phyloP scores from a whole-genome alignment of 2,797 vertebrate genomes.

The Notolepis coatsorum region DNA sequence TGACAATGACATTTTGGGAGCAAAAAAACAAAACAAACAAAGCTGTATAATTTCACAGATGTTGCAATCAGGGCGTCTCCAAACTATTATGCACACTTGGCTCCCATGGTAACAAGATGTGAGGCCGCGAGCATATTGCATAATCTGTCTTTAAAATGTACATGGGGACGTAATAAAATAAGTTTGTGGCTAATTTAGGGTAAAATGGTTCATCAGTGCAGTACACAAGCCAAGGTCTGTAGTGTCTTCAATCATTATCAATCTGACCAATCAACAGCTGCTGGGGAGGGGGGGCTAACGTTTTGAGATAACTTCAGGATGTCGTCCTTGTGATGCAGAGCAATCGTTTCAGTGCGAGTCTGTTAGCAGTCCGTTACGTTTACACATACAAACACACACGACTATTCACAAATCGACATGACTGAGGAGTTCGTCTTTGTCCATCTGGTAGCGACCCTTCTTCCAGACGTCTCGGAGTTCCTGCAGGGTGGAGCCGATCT shows the following conservation, averaged over 20 bases:
- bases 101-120: constrained; percentile 4
- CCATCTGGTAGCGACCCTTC: constrained; percentile 89
- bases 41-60: constrained; percentile 8
- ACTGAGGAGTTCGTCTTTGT: constrained; percentile 91
- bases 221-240: neutral
- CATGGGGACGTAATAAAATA: neutral
- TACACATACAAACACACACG: neutral
- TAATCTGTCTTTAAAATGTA: neutral
- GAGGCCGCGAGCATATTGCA: neutral
- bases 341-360: neutral
- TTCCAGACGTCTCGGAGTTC: constrained; percentile 91
- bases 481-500: constrained; percentile 88
- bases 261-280: neutral
- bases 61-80: neutral
- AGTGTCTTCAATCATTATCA: neutral
- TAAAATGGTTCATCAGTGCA: constrained; percentile 1
- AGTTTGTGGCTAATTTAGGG: neutral
- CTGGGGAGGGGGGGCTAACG: too few species aligned
- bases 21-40: neutral
- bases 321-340: neutral
- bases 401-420: constrained; percentile 54
- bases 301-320: neutral
- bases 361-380: too few species aligned
- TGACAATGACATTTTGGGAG: neutral
- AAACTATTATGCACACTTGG: neutral